Evolutionary conservation across 1,140 invertebrate species (phyloP), one percentile per base, ranked within the genome.

Genomic region (Drosophila baimaii): DNA sequence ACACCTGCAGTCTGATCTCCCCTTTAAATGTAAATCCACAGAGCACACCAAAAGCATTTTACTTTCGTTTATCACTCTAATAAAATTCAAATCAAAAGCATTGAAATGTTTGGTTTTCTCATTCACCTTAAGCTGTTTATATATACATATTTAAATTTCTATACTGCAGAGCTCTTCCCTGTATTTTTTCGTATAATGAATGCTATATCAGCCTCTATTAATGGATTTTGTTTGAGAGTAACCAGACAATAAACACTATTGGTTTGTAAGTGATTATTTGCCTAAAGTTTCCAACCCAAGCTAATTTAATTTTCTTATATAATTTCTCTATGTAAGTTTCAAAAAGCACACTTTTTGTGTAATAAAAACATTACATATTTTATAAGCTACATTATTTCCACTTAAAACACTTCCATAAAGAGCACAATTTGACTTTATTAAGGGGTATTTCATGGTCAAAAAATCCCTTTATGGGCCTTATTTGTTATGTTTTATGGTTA

Each of bases 401-500:
- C 3, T 2, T 5, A n/a, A 21, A 19, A 4, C 3, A 27, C 0
- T 1, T 9, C 0, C 1, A 21, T 2, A 29, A 9, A 41, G 23
- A 2, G 5, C 12, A 25, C n/a, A 27, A 1, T 27, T 17, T 1
- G 25, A 1, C 0, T 23, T 13, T 55, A 7, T 17, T 17, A 62
- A 29, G 7, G 12, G 58, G 43, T 43, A 41, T 31, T n/a, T 64
- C 31, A 39, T 39, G 33, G 43, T 41, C 12, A 39, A 49, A 47
- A 17, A 35, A 2, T 8, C 3, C 2, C 17, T 31, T 13, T 31
- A 12, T 41, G 5, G 37, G 4, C 23, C 19, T 5, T n/a, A 59
- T n/a, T 59, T 64, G n/a, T 37, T 62, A 56, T 66, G 21, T 66
- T 69, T 64, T 66, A 52, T 69, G 31, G 35, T 17, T 35, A 46